phyloP scores from a whole-genome alignment of 2,113 vertebrate species.

The Cichladusa arquata region DNA sequence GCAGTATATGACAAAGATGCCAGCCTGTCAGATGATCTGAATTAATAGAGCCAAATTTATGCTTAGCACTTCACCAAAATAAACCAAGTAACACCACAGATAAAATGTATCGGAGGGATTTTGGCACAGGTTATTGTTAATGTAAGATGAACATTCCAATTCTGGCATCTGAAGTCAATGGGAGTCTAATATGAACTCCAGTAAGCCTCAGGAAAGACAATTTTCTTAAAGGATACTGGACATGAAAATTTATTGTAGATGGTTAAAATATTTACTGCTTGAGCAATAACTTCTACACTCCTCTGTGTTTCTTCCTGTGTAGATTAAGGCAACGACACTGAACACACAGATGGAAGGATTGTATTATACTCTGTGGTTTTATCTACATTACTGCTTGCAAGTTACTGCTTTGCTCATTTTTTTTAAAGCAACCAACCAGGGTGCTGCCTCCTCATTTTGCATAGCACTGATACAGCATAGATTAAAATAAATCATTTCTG shows the following conservation, averaged over 20 bases:
- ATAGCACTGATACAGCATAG: not conserved
- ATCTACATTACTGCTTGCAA: not conserved
- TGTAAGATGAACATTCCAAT: not conserved
- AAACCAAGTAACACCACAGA: not conserved
- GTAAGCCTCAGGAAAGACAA: not conserved
- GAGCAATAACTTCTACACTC: not conserved
- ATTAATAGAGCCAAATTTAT: not conserved
- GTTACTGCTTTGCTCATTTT: not conserved
- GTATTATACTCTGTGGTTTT: not conserved
- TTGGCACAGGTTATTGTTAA: not conserved
- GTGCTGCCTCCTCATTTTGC: not conserved
- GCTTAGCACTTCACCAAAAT: not conserved
- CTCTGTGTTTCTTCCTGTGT: not conserved
- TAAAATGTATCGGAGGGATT: not conserved
- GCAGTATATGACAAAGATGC: not conserved
- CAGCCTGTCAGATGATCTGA: not conserved
- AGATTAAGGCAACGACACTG: not conserved
- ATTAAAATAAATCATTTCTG: not conserved
- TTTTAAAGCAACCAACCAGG: not conserved
- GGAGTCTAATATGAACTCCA: not conserved
- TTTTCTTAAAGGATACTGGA: not conserved
- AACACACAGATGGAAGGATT: not conserved
- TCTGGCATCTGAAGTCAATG: not conserved
- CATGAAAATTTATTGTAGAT: not conserved
- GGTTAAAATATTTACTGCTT: not conserved